Base-by-base conservation (phyloP, 2,797 vertebrate genomes). In the Sus cebifrons region DNA sequence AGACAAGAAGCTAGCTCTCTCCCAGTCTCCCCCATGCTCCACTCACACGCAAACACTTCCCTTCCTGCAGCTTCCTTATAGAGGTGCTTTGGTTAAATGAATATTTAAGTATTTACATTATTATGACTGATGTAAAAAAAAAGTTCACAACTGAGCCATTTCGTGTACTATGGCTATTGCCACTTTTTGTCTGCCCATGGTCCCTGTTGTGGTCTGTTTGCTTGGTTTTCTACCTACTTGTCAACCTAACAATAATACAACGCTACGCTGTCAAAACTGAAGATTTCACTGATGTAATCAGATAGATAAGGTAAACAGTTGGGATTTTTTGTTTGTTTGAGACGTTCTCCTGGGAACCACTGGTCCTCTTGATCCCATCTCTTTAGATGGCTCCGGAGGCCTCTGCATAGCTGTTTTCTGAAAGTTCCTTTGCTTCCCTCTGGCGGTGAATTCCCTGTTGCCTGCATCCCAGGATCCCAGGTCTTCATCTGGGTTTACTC, bases 181-280 rank as follows among this genome's bases (percentile, higher is more conserved):
- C 77, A 58, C 23, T 12, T 62, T 56, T 74, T 62, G 18, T 88
- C 94, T 71, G 25, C 23, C 58, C 5, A 49, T 1, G 20, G 56
- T 56, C 67, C 44, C 75, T 54, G 27, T 79, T 65, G 52, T 64
- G 40, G 15, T 29, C 2, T 85, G 9, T 92, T 68, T 86, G 9
- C 73, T 82, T 93, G 58, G 17, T 86, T 89, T 96, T 88, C 65
- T 56, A 71, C 17, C n/a, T 91, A 68, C 5, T 64, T 81, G 27
- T 27, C 27, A 40, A 65, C 5, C 58, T 81, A 32, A 18, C 27
- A 40, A 65, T 75, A 64, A 91, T 93, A 58, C 44, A 82, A 40
- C 29, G 68, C 49, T 91, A 79, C 40, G 64, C 12, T 87, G 5
- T 93, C 73, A 78, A 84, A 92, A 85, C 25, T 32, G 65, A 64